phyloP scores from a whole-genome alignment of 2,113 vertebrate genomes.

The Otis tarda region DNA sequence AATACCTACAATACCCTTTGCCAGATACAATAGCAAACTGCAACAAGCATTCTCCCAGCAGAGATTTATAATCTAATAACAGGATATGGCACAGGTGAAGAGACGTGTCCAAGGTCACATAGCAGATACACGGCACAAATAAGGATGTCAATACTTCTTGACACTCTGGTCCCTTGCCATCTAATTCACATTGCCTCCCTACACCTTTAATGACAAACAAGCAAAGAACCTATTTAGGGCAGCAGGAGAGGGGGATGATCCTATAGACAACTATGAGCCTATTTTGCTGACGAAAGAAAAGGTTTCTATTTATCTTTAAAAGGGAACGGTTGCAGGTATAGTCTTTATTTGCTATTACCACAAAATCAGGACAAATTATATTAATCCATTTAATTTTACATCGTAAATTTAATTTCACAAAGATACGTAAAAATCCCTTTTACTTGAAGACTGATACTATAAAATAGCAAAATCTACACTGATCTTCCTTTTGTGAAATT shows the following conservation, averaged over 20 bases:
- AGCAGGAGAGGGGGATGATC: background rate
- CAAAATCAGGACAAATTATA: background rate
- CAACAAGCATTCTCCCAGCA: conserved; percentile 8
- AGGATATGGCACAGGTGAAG: conserved; percentile 61
- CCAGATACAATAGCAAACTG: background rate
- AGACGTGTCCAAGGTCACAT: conserved; percentile 45
- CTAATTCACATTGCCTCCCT: background rate
- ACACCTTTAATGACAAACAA: conserved; percentile 14
- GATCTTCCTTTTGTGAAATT: background rate
- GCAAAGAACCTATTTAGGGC: background rate
- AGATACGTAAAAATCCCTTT: background rate
- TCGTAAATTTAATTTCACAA: background rate
- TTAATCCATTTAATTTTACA: background rate
- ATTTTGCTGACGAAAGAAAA: background rate
- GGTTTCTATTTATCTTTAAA: background rate
- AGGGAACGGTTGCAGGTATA: background rate
- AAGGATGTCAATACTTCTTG: conserved; percentile 59
- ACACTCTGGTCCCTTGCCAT: conserved; percentile 25
- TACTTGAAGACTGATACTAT: background rate
- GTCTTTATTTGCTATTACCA: background rate
- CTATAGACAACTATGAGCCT: background rate
- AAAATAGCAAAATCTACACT: background rate
- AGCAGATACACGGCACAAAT: conserved; percentile 31
- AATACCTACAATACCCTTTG: background rate
- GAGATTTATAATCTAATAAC: conserved; percentile 65